Evolutionary conservation across 2,888 invertebrate species (phyloP).

Genomic region (Ormyrus pomaceus): DNA sequence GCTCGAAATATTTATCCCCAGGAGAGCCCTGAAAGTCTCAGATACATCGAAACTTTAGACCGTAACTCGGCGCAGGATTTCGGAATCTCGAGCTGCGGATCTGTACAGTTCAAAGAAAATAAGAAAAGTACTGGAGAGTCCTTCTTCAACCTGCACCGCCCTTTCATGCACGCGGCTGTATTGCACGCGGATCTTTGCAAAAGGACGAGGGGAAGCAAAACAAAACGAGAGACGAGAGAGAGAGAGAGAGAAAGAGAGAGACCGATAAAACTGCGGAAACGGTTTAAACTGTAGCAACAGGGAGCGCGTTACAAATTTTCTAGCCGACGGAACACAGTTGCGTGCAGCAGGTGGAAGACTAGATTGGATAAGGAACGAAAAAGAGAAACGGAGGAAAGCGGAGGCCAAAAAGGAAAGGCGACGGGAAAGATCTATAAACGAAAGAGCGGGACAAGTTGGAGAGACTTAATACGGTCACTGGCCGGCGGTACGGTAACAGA

Average conservation of each 20-base stretch:
- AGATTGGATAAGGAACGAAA: conserved; percentile 64
- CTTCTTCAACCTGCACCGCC: neutral
- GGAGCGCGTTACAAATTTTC: conserved; percentile 60
- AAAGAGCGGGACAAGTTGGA: neutral
- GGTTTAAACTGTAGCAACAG: conserved; percentile 57
- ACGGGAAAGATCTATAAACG: neutral
- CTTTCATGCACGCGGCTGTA: neutral
- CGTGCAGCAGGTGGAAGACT: conserved; percentile 65
- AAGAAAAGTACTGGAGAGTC: neutral
- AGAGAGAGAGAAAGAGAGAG: neutral
- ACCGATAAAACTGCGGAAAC: conserved; percentile 52
- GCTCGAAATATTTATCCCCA: conserved; percentile 22
- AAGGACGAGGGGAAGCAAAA: neutral
- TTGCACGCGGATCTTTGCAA: neutral
- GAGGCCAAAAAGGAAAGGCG: neutral
- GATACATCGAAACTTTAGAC: conserved; percentile 24
- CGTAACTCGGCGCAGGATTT: conserved; percentile 33
- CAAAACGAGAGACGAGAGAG: neutral
- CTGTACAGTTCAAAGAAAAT: conserved; percentile 1
- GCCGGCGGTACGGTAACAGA: too few species aligned
- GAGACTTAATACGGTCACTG: neutral
- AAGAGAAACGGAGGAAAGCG: conserved; percentile 1
- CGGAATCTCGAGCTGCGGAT: conserved; percentile 20
- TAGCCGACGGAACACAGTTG: conserved; percentile 59
- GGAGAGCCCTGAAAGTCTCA: neutral